A percentile compares a stretch with the other conserved stretches of the same genome.
Evolutionary conservation across 2,797 vertebrate species (phyloP).

Genomic region (Chelmon rostratus): DNA sequence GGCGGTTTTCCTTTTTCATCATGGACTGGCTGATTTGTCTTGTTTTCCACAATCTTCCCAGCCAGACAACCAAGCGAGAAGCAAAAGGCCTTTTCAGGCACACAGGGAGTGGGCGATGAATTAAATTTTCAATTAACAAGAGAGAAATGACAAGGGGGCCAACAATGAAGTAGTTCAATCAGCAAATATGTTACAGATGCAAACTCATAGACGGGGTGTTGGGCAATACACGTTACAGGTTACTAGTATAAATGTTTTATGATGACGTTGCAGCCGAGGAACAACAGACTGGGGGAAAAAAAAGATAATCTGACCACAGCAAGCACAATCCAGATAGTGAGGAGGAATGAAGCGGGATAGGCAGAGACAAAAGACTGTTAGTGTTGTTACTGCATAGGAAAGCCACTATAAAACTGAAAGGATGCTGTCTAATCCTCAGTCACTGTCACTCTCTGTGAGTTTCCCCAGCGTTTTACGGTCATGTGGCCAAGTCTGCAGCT

Average conservation of each 20-base stretch:
- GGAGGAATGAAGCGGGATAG: conserved; percentile 24
- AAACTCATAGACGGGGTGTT: conserved; percentile 17
- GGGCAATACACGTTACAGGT: neutral
- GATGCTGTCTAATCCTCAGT: conserved; percentile 43
- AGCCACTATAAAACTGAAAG: conserved; percentile 44
- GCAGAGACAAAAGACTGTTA: conserved; percentile 34
- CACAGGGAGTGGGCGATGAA: conserved; percentile 23
- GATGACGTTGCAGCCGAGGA: neutral
- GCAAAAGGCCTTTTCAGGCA: conserved; percentile 37
- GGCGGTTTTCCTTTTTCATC: conserved; percentile 25
- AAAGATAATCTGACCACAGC: conserved; percentile 27
- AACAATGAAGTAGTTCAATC: conserved; percentile 12
- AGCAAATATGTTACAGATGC: conserved; percentile 37
- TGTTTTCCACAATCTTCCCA: conserved; percentile 21
- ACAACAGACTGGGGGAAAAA: neutral
- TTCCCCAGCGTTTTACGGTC: conserved; percentile 43
- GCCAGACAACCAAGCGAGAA: conserved; percentile 15
- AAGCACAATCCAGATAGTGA: conserved; percentile 54
- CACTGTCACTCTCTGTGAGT: conserved; percentile 53
- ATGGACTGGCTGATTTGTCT: conserved; percentile 24
- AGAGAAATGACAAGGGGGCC: conserved; percentile 30
- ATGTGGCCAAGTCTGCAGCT: conserved; percentile 49
- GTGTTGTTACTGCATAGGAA: conserved; percentile 43
- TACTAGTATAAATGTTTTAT: conserved; percentile 5
- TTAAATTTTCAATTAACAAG: conserved; percentile 43